These are phyloP conservation scores for Dolichallabes microphthalmus DNA, from an alignment of 2,113 vertebrate species.

Conservation along the genomic window DNA sequence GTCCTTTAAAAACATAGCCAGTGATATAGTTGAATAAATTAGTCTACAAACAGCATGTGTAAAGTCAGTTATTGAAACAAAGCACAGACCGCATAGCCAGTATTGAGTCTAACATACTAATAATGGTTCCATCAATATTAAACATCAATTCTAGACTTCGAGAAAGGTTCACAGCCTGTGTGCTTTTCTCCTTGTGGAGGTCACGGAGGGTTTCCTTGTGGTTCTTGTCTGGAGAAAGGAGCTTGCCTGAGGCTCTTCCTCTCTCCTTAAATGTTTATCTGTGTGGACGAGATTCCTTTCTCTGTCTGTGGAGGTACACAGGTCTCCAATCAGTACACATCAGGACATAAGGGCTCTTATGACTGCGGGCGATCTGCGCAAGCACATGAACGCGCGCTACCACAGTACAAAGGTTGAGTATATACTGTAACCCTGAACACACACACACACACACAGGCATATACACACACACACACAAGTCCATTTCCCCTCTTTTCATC, in stretches of 20 bases:
- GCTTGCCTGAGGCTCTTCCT: slow-evolving; percentile 71
- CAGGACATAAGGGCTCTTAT: slow-evolving; percentile 69
- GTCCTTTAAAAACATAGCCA: background rate
- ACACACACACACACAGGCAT: slow-evolving; percentile 60
- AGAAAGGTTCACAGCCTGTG: background rate
- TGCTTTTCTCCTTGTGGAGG: slow-evolving; percentile 7
- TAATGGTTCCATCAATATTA: slow-evolving; percentile 27
- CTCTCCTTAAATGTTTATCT: slow-evolving; percentile 73
- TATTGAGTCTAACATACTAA: background rate
- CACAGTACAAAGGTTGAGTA: slow-evolving; percentile 69
- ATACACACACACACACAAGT: slow-evolving; percentile 55
- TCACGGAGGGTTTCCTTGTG: slow-evolving; percentile 58
- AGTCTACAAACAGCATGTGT: background rate
- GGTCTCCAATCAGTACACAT: slow-evolving; percentile 62
- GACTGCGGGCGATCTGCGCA: slow-evolving; percentile 69
- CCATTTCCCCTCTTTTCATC: slow-evolving; percentile 61
- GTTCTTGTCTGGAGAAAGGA: slow-evolving; percentile 59
- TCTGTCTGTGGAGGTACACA: slow-evolving; percentile 69
- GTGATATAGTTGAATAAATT: background rate
- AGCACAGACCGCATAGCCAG: background rate
- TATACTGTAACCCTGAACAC: slow-evolving; percentile 57
- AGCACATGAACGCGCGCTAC: slow-evolving; percentile 56
- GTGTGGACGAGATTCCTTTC: slow-evolving; percentile 74
- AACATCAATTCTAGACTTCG: slow-evolving; percentile 8
- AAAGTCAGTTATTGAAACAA: background rate